Base-by-base conservation (phyloP, 2,888 invertebrate genomes). In the Noctuana brunneofusca region DNA sequence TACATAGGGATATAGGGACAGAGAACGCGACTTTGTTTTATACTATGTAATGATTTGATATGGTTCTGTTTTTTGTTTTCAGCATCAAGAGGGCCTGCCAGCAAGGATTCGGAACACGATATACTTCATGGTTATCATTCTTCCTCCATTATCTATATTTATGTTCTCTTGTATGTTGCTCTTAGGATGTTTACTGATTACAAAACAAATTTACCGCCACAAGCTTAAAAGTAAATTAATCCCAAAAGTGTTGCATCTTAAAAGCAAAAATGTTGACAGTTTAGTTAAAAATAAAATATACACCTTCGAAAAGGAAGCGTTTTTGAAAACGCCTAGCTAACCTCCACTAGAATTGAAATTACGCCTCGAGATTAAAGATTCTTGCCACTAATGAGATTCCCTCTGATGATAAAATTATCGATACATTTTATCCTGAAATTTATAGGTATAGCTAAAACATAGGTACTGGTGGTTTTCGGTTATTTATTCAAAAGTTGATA, bases 31-130 rank as follows among this genome's bases (percentile, higher is more conserved):
- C n/a, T n/a, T n/a, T n/a, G n/a, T n/a, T n/a, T n/a, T n/a, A n/a
- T n/a, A n/a, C n/a, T n/a, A n/a, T n/a, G n/a, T n/a, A n/a, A n/a
- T n/a, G n/a, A n/a, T n/a, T n/a, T n/a, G n/a, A n/a, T n/a, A n/a
- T 2, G 5, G 11, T 11, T 2, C 6, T 11, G 2, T 49, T 20
- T 38, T 48, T 60, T 66, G 54, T 55, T 69, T 69, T 53, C 91
- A 94, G 94, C 89, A 92, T 71, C 93, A 93, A 86, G 90, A 92
- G 69, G 92, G 91, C 1, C 75, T 94, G 0, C 94, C 94, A 0
- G 73, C 84, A 30, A 83, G 86, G 63, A 92, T 94, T 41, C 76
- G 76, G 60, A 71, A 73, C 27, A 79, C 92, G 3, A 80, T 94
- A 43, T 91, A 89, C 71, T 90, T 93, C 68, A 87, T 86, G 55